Evolutionary conservation across 2,888 invertebrate genomes (phyloP).

Genomic region (Andrena haemorrhoa): DNA sequence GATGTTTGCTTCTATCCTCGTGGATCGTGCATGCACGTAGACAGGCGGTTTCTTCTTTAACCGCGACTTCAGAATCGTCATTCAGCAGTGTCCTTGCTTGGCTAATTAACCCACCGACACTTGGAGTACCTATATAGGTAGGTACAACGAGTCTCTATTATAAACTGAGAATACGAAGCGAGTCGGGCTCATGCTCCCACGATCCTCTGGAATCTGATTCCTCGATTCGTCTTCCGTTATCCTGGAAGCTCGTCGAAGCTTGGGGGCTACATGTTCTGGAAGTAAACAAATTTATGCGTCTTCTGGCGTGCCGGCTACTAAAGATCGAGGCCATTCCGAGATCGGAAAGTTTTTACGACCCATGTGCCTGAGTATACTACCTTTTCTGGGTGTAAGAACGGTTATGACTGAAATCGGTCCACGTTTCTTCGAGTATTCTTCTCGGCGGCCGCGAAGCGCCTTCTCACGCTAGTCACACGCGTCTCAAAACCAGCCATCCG

Average conservation of each 20-base stretch:
- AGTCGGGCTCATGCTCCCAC: not conserved
- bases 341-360: constrained; percentile 23
- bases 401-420: not conserved
- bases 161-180: not conserved
- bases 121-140: not conserved
- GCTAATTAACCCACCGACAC: not conserved
- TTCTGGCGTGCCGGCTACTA: not conserved
- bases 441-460: not conserved
- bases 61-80: constrained; percentile 1
- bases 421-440: not conserved
- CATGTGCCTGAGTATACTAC: not conserved
- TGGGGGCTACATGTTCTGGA: not conserved
- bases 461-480: not conserved
- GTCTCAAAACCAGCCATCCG: not conserved
- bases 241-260: not conserved
- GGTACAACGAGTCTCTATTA: too few relatives aligned
- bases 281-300: constrained; percentile 42
- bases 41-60: constrained; percentile 20
- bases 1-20: constrained; percentile 74
- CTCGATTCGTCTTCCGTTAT: not conserved
- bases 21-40: constrained; percentile 65
- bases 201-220: not conserved
- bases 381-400: not conserved
- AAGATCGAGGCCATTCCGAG: constrained; percentile 2
- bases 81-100: not conserved